Evolutionary conservation across 2,888 invertebrate genomes (phyloP).

Genomic region (Entomobrya multifasciata): DNA sequence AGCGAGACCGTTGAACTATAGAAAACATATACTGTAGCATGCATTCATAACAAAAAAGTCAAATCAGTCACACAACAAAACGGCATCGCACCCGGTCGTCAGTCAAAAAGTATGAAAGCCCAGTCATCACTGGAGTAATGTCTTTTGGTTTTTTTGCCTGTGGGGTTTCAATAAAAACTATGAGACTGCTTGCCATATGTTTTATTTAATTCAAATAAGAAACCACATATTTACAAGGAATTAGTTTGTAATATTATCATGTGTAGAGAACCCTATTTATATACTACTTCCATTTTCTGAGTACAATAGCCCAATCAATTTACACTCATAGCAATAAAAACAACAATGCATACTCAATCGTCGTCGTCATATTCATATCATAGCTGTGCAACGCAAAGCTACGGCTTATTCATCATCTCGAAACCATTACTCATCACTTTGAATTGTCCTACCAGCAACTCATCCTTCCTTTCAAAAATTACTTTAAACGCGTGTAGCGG

Average conservation of each 20-base stretch:
- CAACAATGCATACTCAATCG: constrained; percentile 25
- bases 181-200: constrained; percentile 46
- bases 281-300: constrained; percentile 32
- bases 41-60: background rate
- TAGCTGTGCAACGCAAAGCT: constrained; percentile 14
- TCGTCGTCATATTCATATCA: constrained; percentile 9
- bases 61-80: background rate
- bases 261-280: constrained; percentile 38
- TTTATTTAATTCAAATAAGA: constrained; percentile 42
- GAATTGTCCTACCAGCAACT: constrained; percentile 47
- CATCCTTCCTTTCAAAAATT: too few relatives aligned
- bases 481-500: background rate
- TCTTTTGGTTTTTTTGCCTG: constrained; percentile 13
- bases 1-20: constrained; percentile 21
- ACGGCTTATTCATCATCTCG: constrained; percentile 44
- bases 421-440: constrained; percentile 56
- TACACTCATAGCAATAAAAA: constrained; percentile 49
- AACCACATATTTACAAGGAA: background rate
- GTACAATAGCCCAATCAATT: constrained; percentile 56
- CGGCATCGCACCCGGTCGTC: background rate
- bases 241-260: background rate
- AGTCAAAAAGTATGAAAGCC: too few relatives aligned
- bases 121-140: background rate
- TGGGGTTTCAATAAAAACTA: background rate
- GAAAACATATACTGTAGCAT: background rate